Conservation (phyloP, 2,113 vertebrate species). For the Esox niger region DNA sequence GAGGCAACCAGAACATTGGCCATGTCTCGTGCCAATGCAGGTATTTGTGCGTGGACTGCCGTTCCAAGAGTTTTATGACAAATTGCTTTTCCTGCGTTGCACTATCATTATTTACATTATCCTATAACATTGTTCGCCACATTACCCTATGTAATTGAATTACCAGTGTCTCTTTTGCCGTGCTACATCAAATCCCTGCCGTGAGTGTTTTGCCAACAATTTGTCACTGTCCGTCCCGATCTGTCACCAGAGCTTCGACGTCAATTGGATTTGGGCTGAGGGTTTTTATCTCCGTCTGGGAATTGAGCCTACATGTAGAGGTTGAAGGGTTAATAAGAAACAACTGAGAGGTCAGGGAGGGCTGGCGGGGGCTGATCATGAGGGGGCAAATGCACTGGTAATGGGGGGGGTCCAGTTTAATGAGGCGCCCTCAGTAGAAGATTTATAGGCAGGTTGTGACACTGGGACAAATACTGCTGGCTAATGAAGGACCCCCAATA, state of each 20-base stretch:
- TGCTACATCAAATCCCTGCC: background rate
- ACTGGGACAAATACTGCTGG: slow-evolving; percentile 89
- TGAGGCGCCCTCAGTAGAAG: slow-evolving; percentile 80
- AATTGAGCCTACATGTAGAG: slow-evolving; percentile 71
- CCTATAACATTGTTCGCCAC: background rate
- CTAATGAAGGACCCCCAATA: slow-evolving; percentile 88
- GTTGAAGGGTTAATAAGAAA: slow-evolving; percentile 96
- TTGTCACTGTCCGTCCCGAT: slow-evolving; percentile 48
- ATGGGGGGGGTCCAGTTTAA: slow-evolving; percentile 66
- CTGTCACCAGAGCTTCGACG: slow-evolving; percentile 57
- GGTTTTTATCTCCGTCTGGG: slow-evolving; percentile 82
- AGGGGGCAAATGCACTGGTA: slow-evolving; percentile 23
- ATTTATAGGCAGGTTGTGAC: slow-evolving; percentile 93
- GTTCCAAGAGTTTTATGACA: background rate
- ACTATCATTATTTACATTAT: no score
- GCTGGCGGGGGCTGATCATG: slow-evolving; percentile 62
- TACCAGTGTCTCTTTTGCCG: background rate
- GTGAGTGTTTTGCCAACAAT: slow-evolving; percentile 23
- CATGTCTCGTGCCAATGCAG: background rate
- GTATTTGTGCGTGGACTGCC: background rate
- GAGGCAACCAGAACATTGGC: background rate
- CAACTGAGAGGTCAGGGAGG: slow-evolving; percentile 81
- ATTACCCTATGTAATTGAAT: background rate
- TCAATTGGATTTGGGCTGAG: slow-evolving; percentile 79
- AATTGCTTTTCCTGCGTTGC: background rate